A percentile compares a stretch with the other conserved stretches of the same genome.
Conservation (phyloP, 2,888 invertebrate genomes). For the Scaptomyza flava region DNA sequence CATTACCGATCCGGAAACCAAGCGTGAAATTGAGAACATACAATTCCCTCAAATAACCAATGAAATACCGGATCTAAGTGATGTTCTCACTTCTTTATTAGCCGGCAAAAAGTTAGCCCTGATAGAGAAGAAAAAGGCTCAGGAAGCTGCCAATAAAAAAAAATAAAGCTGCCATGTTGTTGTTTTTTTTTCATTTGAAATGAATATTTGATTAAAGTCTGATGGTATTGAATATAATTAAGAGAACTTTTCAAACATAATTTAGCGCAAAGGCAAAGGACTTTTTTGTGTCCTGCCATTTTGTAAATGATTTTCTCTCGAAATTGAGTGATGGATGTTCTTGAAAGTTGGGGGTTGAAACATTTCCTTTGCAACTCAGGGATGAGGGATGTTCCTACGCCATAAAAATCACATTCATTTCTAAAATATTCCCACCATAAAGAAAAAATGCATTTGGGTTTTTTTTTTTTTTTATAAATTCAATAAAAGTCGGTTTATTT, state of each 20-base stretch:
- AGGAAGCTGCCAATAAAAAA: slow-evolving; percentile 69
- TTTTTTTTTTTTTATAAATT: slow-evolving; percentile 53
- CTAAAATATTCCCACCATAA: background rate
- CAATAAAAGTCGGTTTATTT: slow-evolving; percentile 77
- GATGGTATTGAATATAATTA: too few relatives aligned
- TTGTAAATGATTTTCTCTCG: background rate
- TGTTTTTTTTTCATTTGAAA: too few relatives aligned
- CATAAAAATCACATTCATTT: background rate
- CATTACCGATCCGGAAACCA: slow-evolving; percentile 98
- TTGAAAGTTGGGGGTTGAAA: slow-evolving; percentile 3
- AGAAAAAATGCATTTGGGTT: background rate
- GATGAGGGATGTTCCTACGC: background rate
- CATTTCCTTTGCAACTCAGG: background rate
- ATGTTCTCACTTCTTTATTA: slow-evolving; percentile 94
- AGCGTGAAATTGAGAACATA: slow-evolving; percentile 96
- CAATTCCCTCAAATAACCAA: slow-evolving; percentile 88
- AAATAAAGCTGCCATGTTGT: slow-evolving; percentile 56
- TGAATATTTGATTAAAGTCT: too few relatives aligned
- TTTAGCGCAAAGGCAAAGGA: too few relatives aligned
- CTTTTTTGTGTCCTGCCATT: slow-evolving; percentile 4
- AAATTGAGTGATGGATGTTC: background rate
- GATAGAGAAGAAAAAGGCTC: slow-evolving; percentile 67
- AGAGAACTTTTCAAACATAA: too few relatives aligned
- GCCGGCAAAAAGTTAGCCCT: slow-evolving; percentile 87
- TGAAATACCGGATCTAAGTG: slow-evolving; percentile 97